Percentiles rank a stretch among this genome's conserved stretches.
These are phyloP conservation scores for Onychorhynchus coronatus DNA, from an alignment of 2,113 vertebrate species.

Conservation along the genomic window DNA sequence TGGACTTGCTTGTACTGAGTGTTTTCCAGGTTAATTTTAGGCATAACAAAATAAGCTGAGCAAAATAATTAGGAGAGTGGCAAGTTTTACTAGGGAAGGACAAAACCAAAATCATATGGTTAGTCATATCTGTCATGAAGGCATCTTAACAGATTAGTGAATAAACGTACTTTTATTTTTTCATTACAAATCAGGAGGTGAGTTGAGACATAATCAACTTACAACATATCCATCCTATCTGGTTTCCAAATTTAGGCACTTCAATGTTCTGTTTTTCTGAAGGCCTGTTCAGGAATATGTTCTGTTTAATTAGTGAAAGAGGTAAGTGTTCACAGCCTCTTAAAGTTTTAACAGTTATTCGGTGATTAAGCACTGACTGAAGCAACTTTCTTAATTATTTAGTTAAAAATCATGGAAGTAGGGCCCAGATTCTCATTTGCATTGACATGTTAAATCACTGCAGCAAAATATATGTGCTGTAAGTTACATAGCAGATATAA, in stretches of 20 bases:
- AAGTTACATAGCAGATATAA: neutral
- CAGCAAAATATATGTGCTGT: neutral
- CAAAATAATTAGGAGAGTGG: neutral
- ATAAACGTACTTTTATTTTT: neutral
- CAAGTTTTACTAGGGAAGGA: neutral
- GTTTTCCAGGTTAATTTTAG: neutral
- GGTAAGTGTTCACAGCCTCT: neutral
- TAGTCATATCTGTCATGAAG: neutral
- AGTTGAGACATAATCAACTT: neutral
- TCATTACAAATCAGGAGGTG: neutral
- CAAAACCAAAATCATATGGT: neutral
- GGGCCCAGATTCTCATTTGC: fast-evolving
- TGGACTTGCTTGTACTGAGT: neutral
- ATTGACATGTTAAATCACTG: neutral
- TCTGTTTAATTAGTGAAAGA: slow-evolving; percentile 1
- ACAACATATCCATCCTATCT: neutral
- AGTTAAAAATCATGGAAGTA: neutral
- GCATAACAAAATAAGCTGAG: neutral
- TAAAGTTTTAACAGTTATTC: neutral
- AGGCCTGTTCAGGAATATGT: neutral
- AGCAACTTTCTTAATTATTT: neutral
- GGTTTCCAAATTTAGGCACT: neutral
- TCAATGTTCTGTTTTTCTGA: neutral
- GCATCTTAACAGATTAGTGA: neutral
- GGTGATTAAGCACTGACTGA: neutral